Evolutionary conservation across 2,888 invertebrate species (phyloP).

Genomic region (Xestia sexstrigata): DNA sequence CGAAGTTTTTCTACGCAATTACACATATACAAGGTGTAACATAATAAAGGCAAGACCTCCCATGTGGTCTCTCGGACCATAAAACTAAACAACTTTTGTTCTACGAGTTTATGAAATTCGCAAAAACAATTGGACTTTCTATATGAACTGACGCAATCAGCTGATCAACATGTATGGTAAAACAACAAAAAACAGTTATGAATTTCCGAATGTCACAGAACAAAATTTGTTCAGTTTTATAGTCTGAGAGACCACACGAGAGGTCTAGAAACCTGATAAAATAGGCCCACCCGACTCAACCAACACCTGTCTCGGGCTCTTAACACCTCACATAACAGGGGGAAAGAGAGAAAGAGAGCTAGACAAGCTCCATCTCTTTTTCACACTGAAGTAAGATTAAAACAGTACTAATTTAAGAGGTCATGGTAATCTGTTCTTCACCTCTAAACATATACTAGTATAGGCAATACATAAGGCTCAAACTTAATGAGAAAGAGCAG

Average conservation of each 20-base stretch:
- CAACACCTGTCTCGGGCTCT: neutral
- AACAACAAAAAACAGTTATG: no score
- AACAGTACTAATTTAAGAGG: neutral
- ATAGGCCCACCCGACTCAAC: neutral
- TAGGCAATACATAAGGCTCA: neutral
- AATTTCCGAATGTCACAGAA: no score
- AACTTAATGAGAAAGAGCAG: neutral
- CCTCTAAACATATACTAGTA: neutral
- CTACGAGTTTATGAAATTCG: no score
- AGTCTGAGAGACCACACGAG: no score
- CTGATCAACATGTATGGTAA: no score
- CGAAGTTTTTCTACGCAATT: neutral
- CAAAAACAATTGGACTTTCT: no score
- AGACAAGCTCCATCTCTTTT: neutral
- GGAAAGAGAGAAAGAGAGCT: neutral
- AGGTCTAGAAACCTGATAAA: neutral
- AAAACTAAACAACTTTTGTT: no score
- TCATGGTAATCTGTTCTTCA: neutral
- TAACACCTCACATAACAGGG: neutral
- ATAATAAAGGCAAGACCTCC: no score
- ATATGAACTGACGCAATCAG: no score
- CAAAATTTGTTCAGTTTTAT: no score
- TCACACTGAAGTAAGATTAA: neutral
- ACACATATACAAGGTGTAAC: neutral
- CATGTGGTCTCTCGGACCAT: no score